Base-by-base conservation (phyloP, 2,113 vertebrate genomes). In the Mustelus asterias region DNA sequence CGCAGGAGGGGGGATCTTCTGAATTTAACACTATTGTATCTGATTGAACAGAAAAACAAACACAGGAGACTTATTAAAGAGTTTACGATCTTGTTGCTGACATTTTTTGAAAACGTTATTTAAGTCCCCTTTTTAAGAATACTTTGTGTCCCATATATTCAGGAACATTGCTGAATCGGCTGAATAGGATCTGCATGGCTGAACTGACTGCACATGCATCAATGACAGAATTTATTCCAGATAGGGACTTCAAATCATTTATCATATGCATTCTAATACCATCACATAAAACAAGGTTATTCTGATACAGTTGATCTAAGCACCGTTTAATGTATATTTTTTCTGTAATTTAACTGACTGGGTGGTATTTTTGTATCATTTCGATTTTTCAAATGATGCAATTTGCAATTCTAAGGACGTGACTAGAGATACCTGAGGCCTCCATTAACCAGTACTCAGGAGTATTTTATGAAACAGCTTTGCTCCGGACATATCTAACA, bases 161-260 rank as follows among this genome's bases (percentile, higher is more conserved):
- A 72, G 67, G 69, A 54, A 95, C 16, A 29, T 54, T 72, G n/a
- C 41, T 44, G 44, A 93, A 76, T 72, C 72, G 20, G 67, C 44
- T 76, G 41, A 54, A 72, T 9, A 54, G 44, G 54, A 76, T 54
- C 69, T 29, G 44, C 29, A 95, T 33, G 26, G 72, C 67, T 89
- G 24, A 33, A 89, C 48, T 16, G 8, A 89, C 86, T 70, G 37
- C 10, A 48, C 67, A 54, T 72, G 70, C 44, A 95, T 72, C 94
- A 72, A 72, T 95, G 94, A n/a, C 94, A 72, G 24, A 95, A 95
- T 95, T 95, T 22, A 76, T 76, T 95, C 63, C 94, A 95, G 44
- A 95, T 72, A 95, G 44, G 94, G 69, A 95, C 2, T 44, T 93
- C 54, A 72, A 95, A 76, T 95, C 41, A 95, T 95, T 76, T 29